A percentile compares a stretch with the other conserved stretches of the same genome.
These are phyloP conservation scores for Drosophila arawakana DNA, from an alignment of 1,140 invertebrate genomes.

Conservation along the genomic window DNA sequence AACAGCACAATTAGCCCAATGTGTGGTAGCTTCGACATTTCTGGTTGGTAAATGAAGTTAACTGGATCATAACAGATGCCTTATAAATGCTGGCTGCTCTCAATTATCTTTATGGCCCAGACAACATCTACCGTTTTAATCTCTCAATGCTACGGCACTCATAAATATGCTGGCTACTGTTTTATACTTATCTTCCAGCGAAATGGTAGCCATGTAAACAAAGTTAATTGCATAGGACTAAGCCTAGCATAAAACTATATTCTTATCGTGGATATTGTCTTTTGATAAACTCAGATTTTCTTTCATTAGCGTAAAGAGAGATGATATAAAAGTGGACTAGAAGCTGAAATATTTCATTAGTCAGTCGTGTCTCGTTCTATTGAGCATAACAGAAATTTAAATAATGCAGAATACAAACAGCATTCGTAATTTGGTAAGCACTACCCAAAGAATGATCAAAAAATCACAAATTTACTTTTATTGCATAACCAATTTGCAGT, in stretches of 20 bases:
- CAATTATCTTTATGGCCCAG: conserved; percentile 56
- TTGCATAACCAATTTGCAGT: conserved; percentile 18
- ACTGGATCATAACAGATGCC: conserved; percentile 24
- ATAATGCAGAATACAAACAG: conserved; percentile 47
- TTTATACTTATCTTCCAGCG: conserved; percentile 28
- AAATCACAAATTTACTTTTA: neutral
- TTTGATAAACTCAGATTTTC: neutral
- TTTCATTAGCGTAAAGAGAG: neutral
- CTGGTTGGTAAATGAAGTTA: conserved; percentile 42
- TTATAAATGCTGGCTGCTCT: conserved; percentile 52
- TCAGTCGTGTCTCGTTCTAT: conserved; percentile 17
- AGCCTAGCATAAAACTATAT: conserved; percentile 39
- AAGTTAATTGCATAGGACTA: conserved; percentile 7
- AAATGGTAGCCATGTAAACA: conserved; percentile 28
- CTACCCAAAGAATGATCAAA: neutral
- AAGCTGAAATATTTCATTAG: conserved; percentile 36
- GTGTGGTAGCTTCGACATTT: conserved; percentile 51
- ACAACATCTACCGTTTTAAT: conserved; percentile 34
- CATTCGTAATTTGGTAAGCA: conserved; percentile 58
- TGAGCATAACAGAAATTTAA: conserved; percentile 18
- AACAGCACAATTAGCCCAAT: conserved; percentile 31
- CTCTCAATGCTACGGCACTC: conserved; percentile 58
- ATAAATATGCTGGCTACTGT: conserved; percentile 52
- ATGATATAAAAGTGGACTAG: conserved; percentile 56
- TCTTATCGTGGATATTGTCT: conserved; percentile 19